A percentile compares a stretch with the other conserved stretches of the same genome.
These are phyloP conservation scores for Eumacrocentrus americanus DNA, from an alignment of 2,888 invertebrate species.

Conservation along the genomic window DNA sequence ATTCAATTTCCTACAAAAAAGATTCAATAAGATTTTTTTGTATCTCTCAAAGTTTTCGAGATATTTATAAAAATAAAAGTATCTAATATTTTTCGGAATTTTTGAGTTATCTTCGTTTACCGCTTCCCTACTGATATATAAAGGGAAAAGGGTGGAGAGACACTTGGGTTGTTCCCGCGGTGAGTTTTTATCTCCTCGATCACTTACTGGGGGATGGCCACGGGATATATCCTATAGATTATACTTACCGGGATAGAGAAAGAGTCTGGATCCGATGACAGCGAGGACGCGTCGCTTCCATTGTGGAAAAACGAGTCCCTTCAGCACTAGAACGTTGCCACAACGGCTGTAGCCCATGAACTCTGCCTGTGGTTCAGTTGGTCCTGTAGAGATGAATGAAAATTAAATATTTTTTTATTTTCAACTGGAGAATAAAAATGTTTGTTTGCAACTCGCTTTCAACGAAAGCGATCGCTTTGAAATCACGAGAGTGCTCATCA, in stretches of 20 bases:
- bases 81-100: too few relatives aligned
- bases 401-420: neutral
- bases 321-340: slow-evolving; percentile 65
- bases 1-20: too few relatives aligned
- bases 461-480: too few relatives aligned
- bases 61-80: slow-evolving; percentile 1
- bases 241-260: slow-evolving; percentile 65
- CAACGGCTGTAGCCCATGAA: slow-evolving; percentile 61
- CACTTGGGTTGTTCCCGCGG: neutral
- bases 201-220: neutral
- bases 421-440: neutral
- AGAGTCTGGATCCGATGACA: slow-evolving; percentile 68
- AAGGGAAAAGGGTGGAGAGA: too few relatives aligned
- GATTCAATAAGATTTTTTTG: too few relatives aligned
- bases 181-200: neutral
- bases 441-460: neutral
- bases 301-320: slow-evolving; percentile 73
- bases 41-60: too few relatives aligned
- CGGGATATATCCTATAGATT: neutral
- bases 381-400: slow-evolving; percentile 58
- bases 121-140: too few relatives aligned
- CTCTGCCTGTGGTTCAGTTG: slow-evolving; percentile 65
- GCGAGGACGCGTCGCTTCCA: slow-evolving; percentile 70
- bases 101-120: too few relatives aligned
- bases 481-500: too few relatives aligned